Evolutionary conservation across 1,140 invertebrate species (phyloP).

Genomic region (Ceratitis capitata): DNA sequence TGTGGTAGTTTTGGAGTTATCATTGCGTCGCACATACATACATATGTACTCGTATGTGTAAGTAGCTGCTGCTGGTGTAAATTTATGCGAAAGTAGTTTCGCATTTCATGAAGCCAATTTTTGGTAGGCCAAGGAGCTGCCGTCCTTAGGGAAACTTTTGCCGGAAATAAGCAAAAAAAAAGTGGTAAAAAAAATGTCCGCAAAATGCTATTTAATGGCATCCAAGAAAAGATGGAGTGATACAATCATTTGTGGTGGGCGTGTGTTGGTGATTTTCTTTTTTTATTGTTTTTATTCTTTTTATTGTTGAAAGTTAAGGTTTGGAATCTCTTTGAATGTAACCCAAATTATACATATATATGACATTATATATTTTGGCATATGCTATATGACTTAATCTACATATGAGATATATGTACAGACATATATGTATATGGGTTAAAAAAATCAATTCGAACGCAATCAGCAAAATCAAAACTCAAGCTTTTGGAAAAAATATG

Average conservation of each 20-base stretch:
- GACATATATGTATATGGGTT: background rate
- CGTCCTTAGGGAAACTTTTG: background rate
- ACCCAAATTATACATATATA: too few species aligned
- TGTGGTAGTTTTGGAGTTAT: background rate
- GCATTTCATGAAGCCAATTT: background rate
- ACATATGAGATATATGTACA: background rate
- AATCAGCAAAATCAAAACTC: background rate
- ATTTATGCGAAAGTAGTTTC: slow-evolving; percentile 19
- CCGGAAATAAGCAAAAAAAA: background rate
- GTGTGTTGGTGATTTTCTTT: too few species aligned
- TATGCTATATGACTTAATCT: background rate
- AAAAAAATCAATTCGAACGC: background rate
- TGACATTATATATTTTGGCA: background rate
- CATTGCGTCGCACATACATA: background rate
- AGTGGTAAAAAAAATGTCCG: background rate
- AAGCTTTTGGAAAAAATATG: slow-evolving; percentile 6
- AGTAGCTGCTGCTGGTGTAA: background rate
- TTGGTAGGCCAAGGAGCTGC: background rate
- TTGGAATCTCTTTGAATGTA: background rate
- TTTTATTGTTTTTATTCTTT: too few species aligned
- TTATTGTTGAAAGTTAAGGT: too few species aligned
- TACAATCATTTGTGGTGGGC: background rate
- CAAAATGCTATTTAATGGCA: slow-evolving; percentile 6
- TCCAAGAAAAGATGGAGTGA: background rate
- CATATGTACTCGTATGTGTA: too few species aligned